Conservation (phyloP, 2,888 invertebrate species). For the Leucophora obtusa region DNA sequence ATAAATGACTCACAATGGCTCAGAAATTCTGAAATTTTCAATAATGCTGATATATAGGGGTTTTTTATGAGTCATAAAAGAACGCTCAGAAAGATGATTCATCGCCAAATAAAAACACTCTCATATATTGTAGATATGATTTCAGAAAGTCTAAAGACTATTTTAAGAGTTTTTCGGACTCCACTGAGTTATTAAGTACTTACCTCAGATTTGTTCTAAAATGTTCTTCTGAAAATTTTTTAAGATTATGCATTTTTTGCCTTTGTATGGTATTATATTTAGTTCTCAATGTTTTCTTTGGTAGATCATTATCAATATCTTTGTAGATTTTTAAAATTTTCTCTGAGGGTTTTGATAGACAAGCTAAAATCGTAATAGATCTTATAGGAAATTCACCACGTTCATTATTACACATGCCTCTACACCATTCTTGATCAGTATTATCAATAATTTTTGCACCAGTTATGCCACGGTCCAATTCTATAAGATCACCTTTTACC, state of each 20-base stretch:
- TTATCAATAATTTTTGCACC: conserved; percentile 85
- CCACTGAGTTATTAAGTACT: no score
- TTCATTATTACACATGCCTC: conserved; percentile 84
- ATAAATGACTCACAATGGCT: no score
- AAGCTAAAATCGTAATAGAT: conserved; percentile 91
- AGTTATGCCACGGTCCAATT: conserved; percentile 85
- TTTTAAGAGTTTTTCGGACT: no score
- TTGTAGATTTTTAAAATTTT: conserved; percentile 84
- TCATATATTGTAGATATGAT: no score
- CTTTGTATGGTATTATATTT: conserved; percentile 82
- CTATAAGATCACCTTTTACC: conserved; percentile 89
- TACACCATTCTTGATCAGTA: conserved; percentile 83
- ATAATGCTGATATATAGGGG: no score
- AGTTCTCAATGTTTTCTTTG: conserved; percentile 78
- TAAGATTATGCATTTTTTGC: conserved; percentile 89
- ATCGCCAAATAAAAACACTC: no score
- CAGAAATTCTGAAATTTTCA: no score
- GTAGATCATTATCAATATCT: conserved; percentile 79
- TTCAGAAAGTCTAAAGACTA: no score
- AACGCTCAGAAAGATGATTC: no score
- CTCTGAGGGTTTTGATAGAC: conserved; percentile 85
- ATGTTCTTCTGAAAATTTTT: conserved; percentile 89
- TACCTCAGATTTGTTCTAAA: conserved; percentile 81
- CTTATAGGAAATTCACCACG: conserved; percentile 92
- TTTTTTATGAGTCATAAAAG: no score